Evolutionary conservation across 1,140 invertebrate genomes (phyloP).

Genomic region (Drosophila nasuta): DNA sequence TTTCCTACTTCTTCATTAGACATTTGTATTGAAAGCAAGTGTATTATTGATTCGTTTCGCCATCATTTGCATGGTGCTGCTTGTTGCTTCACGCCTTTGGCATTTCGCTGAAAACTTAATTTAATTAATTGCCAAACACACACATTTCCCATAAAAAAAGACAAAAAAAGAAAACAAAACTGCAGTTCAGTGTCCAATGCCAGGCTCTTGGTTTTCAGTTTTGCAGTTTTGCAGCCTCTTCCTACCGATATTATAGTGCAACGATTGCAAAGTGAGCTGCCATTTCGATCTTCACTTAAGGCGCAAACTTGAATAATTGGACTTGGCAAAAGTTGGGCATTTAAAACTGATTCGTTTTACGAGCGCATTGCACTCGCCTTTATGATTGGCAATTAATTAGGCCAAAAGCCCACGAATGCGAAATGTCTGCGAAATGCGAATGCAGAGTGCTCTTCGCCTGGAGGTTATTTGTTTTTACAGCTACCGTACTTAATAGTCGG

Average conservation of each 20-base stretch:
- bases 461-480: conserved; percentile 80
- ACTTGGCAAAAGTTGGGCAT: conserved; percentile 55
- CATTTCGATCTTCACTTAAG: conserved; percentile 53
- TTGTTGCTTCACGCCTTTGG: conserved; percentile 77
- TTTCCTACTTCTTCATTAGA: too few species aligned
- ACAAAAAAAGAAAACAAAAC: neutral
- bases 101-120: conserved; percentile 81
- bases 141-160: conserved; percentile 58
- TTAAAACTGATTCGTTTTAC: conserved; percentile 78
- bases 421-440: conserved; percentile 1
- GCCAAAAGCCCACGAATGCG: conserved; percentile 65
- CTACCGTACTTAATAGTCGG: conserved; percentile 67
- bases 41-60: conserved; percentile 14
- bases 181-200: conserved; percentile 31
- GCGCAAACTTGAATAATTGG: conserved; percentile 82
- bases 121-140: conserved; percentile 82
- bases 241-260: neutral
- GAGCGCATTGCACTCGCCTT: conserved; percentile 63
- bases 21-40: neutral
- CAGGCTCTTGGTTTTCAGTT: conserved; percentile 17
- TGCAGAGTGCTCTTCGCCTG: conserved; percentile 15
- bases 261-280: neutral
- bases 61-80: neutral
- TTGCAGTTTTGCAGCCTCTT: neutral
- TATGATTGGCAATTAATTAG: conserved; percentile 83